A percentile compares a stretch with the other conserved stretches of the same genome.
phyloP scores from a whole-genome alignment of 2,797 vertebrate genomes.

The Echiichthys vipera region DNA sequence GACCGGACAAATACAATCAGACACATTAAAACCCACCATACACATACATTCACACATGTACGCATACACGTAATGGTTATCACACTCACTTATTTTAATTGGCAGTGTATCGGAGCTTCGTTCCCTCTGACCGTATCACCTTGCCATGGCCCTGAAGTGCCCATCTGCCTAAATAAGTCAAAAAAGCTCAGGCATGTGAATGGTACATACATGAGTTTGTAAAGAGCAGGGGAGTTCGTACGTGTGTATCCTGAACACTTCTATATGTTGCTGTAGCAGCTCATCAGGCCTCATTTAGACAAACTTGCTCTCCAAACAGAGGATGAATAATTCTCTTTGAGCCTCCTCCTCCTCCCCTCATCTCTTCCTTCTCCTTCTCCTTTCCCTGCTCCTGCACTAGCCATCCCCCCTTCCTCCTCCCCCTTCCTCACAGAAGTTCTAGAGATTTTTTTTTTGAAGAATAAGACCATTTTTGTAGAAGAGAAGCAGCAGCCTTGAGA shows the following conservation, averaged over 20 bases:
- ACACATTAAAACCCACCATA: conserved; percentile 9
- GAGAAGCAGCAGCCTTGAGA: conserved; percentile 66
- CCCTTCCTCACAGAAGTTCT: conserved; percentile 20
- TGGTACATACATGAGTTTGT: not conserved
- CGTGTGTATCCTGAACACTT: conserved; percentile 67
- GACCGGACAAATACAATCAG: conserved; percentile 65
- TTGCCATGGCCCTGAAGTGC: conserved; percentile 10
- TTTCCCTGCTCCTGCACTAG: conserved; percentile 35
- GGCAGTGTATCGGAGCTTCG: conserved; percentile 47
- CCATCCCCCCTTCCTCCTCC: not conserved
- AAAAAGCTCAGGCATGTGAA: not conserved
- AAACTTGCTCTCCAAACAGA: conserved; percentile 85
- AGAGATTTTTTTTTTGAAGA: conserved; percentile 44
- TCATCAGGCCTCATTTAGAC: conserved; percentile 81
- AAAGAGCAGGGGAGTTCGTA: not conserved
- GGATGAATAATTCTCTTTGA: conserved; percentile 91
- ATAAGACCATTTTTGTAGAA: conserved; percentile 58
- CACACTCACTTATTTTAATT: conserved; percentile 23
- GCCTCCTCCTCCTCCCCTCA: conserved; percentile 54
- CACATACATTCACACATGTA: not conserved
- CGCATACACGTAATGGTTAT: not conserved
- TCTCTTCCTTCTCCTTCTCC: conserved; percentile 1
- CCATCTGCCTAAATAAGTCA: conserved; percentile 24
- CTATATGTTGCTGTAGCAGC: conserved; percentile 50
- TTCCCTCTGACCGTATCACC: conserved; percentile 7